Evolutionary conservation across 2,797 vertebrate genomes (phyloP).

Genomic region (Synaphobranchus kaupii): DNA sequence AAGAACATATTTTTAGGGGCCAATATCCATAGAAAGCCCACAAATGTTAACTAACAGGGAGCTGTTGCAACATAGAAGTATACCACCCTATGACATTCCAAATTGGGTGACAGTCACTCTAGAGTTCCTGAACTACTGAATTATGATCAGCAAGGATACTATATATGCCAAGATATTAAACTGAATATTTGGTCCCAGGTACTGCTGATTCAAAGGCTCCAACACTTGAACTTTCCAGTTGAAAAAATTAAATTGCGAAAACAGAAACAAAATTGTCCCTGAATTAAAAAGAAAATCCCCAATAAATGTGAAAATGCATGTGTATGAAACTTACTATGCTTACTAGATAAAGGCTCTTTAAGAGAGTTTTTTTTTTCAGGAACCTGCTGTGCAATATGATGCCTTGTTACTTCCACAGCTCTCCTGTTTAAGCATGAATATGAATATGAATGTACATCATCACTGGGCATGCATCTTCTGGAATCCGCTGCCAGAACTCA

Average conservation of each 20-base stretch:
- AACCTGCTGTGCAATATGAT: background rate
- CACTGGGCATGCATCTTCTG: background rate
- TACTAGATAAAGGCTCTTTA: background rate
- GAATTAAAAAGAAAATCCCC: background rate
- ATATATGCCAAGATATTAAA: background rate
- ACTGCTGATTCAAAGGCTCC: background rate
- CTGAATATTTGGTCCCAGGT: background rate
- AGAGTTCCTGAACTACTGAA: background rate
- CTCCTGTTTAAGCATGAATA: conserved; percentile 17
- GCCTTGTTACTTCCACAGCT: background rate
- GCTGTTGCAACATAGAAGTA: background rate
- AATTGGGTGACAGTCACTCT: background rate
- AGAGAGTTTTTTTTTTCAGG: background rate
- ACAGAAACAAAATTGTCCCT: background rate
- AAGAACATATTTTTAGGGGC: background rate
- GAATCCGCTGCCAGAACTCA: conserved; percentile 5
- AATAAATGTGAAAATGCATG: background rate
- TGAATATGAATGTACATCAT: conserved; percentile 15
- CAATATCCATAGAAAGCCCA: background rate
- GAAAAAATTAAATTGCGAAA: background rate
- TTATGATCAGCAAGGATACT: background rate
- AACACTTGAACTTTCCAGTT: background rate
- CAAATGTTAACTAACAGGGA: background rate
- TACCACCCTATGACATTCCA: background rate
- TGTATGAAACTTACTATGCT: background rate